Evolutionary conservation across 2,113 vertebrate species (phyloP), one percentile per base, ranked within the genome.

Genomic region (Hippopotamus amphibius): DNA sequence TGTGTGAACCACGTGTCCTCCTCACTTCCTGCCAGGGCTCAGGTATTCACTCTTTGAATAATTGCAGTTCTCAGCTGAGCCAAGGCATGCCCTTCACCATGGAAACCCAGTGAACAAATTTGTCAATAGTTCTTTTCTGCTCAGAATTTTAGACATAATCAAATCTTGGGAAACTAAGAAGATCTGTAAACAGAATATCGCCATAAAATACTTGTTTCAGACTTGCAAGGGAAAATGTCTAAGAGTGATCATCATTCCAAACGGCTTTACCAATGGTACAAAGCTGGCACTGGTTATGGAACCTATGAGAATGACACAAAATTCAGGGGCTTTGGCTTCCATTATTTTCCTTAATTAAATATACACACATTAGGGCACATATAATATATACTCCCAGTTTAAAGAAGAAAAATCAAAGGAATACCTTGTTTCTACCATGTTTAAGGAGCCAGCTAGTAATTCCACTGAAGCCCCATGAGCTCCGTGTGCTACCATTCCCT

Each of bases 391-490:
- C 59, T 0, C 7, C 21, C 37, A n/a, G 15, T 76, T 69, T 85
- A 81, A 79, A 71, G 57, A 93, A 90, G 84, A 94, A 82, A 24
- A 66, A 61, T 17, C 50, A 85, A 79, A 77, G 37, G 12, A 76
- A 66, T 37, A 59, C 19, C 0, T 10, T 66, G 55, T 50, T 63
- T 63, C 9, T 26, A 46, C n/a, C 12, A 33, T 9, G 1, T 46
- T 72, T 66, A 30, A 92, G 68, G 87, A 72, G 21, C 16, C 12
- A 7, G 7, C 74, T 48, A 14, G 12, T 26, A 30, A 24, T 24
- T 53, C n/a, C 16, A 11, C 7, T 0, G 43, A 82, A 41, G n/a
- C 8, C 33, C 19, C 33, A 1, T 7, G 13, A 61, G 6, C 19
- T 71, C 11, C 17, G 6, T 6, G 7, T 33, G 4, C 13, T 71